Base-by-base conservation (phyloP, 2,113 vertebrate genomes). In the Pycnonotus jocosus region DNA sequence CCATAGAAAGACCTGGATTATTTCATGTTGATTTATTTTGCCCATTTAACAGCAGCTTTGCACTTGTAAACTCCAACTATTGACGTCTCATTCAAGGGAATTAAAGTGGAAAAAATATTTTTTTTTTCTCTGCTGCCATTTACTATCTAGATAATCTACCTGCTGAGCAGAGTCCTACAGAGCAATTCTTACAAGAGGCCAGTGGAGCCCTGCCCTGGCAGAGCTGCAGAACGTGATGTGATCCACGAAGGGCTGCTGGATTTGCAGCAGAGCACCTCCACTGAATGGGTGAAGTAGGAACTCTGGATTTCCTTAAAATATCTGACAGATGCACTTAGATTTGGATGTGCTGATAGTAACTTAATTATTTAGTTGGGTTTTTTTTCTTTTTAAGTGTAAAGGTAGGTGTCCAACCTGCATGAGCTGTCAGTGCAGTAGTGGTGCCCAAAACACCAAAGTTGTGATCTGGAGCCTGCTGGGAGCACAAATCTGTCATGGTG, bases 121-220 rank as follows among this genome's bases (percentile, higher is more conserved):
- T 37, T 33, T 15, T 77, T 81, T 35, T 81, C 23, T 92, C 61
- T 94, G 51, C 53, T 86, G 40, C 58, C 31, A 54, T 24, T 90
- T 64, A 3, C 79, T 66, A 23, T 79, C 40, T 65, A 98, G 98
- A 98, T 98, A 22, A 97, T 97, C 74, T 96, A 98, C 82, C 97
- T 99, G 53, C 81, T 99, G 72, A 98, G 98, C 95, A 97, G 97
- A 89, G 97, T 98, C 12, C 96, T 98, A 45, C 97, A 98, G 73
- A 96, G 77, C 70, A 98, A 98, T 95, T 98, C 97, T 3, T 97
- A 62, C 94, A 95, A 83, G 30, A 88, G 84, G 37, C 4, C 74
- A 33, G 90, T 25, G 5, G 95, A 96, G 31, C 12, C 35, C 8
- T 54, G 57, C 48, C 66, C 19, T 12, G 85, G 94, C 44, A 74